Conservation (phyloP, 2,888 invertebrate species). For the Hyles lineata region DNA sequence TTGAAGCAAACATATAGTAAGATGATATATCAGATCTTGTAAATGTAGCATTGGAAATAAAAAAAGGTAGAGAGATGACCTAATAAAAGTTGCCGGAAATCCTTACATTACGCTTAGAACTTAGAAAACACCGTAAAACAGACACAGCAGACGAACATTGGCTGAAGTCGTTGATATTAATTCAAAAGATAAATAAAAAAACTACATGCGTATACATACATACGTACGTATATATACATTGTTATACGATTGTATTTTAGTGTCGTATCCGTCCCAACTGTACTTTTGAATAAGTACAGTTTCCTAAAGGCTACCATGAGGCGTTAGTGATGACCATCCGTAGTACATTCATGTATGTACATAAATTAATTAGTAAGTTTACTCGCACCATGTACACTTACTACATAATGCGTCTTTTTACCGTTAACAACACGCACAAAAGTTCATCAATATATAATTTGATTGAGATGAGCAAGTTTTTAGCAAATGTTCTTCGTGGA, state of each 20-base stretch:
- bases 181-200: too few relatives aligned
- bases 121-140: too few relatives aligned
- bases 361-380: slow-evolving; percentile 15
- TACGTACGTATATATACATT: too few relatives aligned
- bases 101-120: too few relatives aligned
- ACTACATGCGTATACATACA: not conserved
- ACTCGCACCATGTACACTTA: not conserved
- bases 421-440: not conserved
- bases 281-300: not conserved
- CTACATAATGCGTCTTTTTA: not conserved
- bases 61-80: too few relatives aligned
- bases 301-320: not conserved
- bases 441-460: not conserved
- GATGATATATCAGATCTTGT: too few relatives aligned
- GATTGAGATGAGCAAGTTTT: slow-evolving; percentile 3
- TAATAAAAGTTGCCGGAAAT: too few relatives aligned
- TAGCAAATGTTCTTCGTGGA: not conserved
- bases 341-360: not conserved
- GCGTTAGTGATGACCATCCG: not conserved
- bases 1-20: too few relatives aligned
- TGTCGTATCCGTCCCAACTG: not conserved
- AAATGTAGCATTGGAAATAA: too few relatives aligned
- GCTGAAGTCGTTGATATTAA: too few relatives aligned
- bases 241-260: not conserved
- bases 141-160: too few relatives aligned